Evolutionary conservation across 2,888 invertebrate genomes (phyloP), one percentile per base, ranked within the genome.

Genomic region (Philonicus albiceps): DNA sequence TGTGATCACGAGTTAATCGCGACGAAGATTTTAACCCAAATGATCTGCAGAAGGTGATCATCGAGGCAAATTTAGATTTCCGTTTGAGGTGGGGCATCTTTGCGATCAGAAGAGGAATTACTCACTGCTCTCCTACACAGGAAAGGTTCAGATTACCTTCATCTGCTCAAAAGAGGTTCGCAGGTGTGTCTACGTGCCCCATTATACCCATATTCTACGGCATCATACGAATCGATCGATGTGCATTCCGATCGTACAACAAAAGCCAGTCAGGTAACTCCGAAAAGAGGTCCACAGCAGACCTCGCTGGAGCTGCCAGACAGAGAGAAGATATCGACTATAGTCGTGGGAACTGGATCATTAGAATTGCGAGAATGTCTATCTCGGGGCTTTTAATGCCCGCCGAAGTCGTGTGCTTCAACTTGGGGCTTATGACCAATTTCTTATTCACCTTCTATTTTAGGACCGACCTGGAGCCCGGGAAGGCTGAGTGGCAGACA

Each of bases 281-380:
- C 34, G 19, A 19, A 74, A 74, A 74, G 74, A 31, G 31, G 34
- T 74, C 74, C 31, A 34, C n/a, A 37, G 16, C 37, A 30, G 37
- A 16, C 13, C 30, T 5, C 27, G 27, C 80, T 31, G 11, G 80
- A 1, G 49, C 49, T 30, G 80, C 53, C 80, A 83, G 83, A 83
- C 83, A 72, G 72, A 83, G 40, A 37, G 83, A 37, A 83, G 64
- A 55, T 64, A 27, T 83, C 37, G 37, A 49, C 64, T 31, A 64
- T 64, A 83, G 83, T 83, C 83, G 83, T 83, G 83, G 83, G 83
- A 83, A 83, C 83, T 83, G 83, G 83, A 83, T 83, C 83, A 83
- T 83, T 83, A 83, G 83, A 83, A 83, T 83, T 83, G 83, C 83
- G 83, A 83, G 83, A 83, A 72, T 64, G 83, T 83, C 83, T 55